These are phyloP conservation scores for Actinia equina DNA, from an alignment of 64 coral and sea anemone genomes.

Conservation along the genomic window DNA sequence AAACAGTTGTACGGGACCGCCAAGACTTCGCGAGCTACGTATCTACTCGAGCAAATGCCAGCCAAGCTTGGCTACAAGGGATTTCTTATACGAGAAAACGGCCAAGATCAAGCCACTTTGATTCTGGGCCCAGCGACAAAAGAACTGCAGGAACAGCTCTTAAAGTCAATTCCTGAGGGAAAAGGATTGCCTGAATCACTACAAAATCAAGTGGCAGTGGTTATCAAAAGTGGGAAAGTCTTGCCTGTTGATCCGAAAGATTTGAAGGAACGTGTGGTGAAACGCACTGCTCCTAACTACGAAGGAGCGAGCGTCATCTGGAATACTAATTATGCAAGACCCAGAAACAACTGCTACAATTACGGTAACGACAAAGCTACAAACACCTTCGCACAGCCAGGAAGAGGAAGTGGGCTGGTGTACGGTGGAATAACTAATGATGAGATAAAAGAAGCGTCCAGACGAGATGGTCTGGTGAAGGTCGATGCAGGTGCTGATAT, in stretches of 20 bases:
- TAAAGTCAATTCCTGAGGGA: not conserved
- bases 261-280: not conserved
- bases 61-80: slow-evolving; percentile 28
- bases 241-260: not conserved
- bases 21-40: not conserved
- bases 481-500: not conserved
- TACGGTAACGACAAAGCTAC: slow-evolving; percentile 28
- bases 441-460: not conserved
- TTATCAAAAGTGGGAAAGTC: not conserved
- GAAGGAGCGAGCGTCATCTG: not conserved
- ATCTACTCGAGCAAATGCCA: slow-evolving; percentile 12
- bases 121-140: not conserved
- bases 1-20: not conserved
- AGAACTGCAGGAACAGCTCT: not conserved
- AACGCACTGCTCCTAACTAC: not conserved
- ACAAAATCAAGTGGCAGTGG: not conserved
- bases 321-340: not conserved
- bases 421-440: not conserved
- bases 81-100: not conserved
- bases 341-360: slow-evolving; percentile 40
- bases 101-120: not conserved
- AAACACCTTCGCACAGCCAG: slow-evolving; percentile 27
- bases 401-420: not conserved
- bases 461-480: slow-evolving; percentile 1
- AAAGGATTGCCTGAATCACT: not conserved